Base-by-base conservation (phyloP, 23 tunicate genomes). In the Halocynthia roretzi region DNA sequence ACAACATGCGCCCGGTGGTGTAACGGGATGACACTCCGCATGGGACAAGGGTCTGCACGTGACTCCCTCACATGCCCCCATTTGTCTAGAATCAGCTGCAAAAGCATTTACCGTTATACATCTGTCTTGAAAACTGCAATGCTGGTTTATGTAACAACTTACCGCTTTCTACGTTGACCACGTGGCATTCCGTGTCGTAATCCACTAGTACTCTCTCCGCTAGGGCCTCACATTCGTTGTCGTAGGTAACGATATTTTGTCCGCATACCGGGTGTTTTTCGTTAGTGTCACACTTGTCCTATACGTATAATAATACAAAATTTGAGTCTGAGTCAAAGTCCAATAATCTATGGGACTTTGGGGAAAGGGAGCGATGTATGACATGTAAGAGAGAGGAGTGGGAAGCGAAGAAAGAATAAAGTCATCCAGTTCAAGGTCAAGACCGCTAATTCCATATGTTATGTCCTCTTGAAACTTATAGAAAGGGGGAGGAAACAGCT, bases 1-100 rank as follows among this genome's bases (percentile, higher is more conserved):
- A 72, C 97, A 91, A 63, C 97, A 91, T 10, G 90, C 66, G 55
- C 83, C 90, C 6, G 97, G 97, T n/a, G 97, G 97, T 9, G 58
- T 54, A 56, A 91, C 69, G 0, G 81, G 56, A 6, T 68, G 40
- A 60, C 96, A 89, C 18, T 53, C 66, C 6, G 85, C n/a, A 56
- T 72, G 62, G 14, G 87, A 68, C 7, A 88, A 68, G 20, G 83
- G 83, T 0, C 80, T 73, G 71, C 94, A 88, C 5, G n/a, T 7
- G 14, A 88, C 87, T 23, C 57, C 84, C 7, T 51, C 54, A 61
- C 91, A 86, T 6, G 72, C 75, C 7, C 54, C 65, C 67, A 63
- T 54, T 62, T 77, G 48, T 8, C 48, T 51, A 5, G 48, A 18
- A 53, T 75, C 54, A 49, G 53, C 70, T 70, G 9, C 17, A 9